Evolutionary conservation across 2,797 vertebrate species (phyloP).

Genomic region (Amblyraja radiata): DNA sequence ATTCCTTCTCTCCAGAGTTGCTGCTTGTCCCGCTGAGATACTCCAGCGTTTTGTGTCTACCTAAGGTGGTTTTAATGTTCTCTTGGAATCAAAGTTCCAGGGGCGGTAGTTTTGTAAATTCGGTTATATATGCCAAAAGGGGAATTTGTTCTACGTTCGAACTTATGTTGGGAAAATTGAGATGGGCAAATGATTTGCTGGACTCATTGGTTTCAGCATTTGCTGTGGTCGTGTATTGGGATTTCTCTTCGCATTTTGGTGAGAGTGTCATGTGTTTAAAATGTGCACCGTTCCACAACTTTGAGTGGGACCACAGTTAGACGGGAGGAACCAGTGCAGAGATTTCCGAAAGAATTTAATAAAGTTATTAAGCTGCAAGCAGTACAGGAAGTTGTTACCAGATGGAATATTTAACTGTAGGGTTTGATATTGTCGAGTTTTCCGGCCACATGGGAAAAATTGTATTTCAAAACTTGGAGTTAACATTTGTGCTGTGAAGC

Average conservation of each 20-base stretch:
- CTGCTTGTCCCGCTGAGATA: too few relatives aligned
- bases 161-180: too few relatives aligned
- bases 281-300: not conserved
- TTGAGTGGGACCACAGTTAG: not conserved
- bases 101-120: not conserved
- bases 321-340: not conserved
- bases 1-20: too few relatives aligned
- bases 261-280: not conserved
- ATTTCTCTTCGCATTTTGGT: not conserved
- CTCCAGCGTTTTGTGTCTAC: too few relatives aligned
- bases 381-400: not conserved
- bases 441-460: not conserved
- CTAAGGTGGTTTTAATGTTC: not conserved
- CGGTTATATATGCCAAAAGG: not conserved
- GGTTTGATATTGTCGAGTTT: not conserved
- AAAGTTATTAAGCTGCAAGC: not conserved
- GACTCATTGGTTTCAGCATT: not conserved
- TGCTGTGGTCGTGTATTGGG: not conserved
- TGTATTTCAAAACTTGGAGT: not conserved
- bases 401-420: not conserved
- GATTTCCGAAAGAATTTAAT: not conserved
- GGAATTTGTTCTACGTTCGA: not conserved
- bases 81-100: not conserved
- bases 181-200: not conserved
- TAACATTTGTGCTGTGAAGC: not conserved